These are phyloP conservation scores for Channa striata DNA, from an alignment of 2,797 vertebrate species.

Conservation along the genomic window DNA sequence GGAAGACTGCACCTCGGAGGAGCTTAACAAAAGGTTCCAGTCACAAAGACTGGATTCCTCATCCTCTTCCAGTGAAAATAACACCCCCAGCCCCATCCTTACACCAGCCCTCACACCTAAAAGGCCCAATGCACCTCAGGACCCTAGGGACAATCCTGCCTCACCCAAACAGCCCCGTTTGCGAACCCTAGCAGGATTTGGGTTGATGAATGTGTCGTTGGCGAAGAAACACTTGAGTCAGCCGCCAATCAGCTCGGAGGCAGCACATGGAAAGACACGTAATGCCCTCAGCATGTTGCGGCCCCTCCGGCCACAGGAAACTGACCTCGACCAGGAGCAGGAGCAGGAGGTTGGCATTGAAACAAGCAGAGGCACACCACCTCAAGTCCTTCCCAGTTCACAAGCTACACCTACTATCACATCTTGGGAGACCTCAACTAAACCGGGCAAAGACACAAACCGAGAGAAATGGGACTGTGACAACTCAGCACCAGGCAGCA, in stretches of 20 bases:
- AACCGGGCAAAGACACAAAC: conserved; percentile 46
- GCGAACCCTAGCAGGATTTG: conserved; percentile 86
- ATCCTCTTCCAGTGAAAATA: conserved; percentile 90
- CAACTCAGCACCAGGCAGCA: conserved; percentile 76
- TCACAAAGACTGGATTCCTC: conserved; percentile 92
- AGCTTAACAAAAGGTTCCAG: conserved; percentile 92
- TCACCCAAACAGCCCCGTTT: conserved; percentile 86
- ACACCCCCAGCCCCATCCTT: conserved; percentile 88
- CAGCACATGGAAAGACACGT: conserved; percentile 88
- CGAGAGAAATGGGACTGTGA: conserved; percentile 67
- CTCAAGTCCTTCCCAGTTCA: conserved; percentile 56
- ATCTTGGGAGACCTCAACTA: conserved; percentile 11
- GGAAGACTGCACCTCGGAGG: conserved; percentile 89
- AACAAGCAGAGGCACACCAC: conserved; percentile 72
- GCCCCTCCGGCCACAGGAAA: conserved; percentile 90
- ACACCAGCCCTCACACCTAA: conserved; percentile 87
- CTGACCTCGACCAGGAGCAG: conserved; percentile 89
- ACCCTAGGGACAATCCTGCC: conserved; percentile 72
- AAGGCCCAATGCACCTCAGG: conserved; percentile 80
- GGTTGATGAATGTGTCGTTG: conserved; percentile 81
- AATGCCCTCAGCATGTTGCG: conserved; percentile 98
- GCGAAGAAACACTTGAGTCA: conserved; percentile 95
- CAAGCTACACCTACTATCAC: background rate
- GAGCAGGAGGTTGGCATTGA: conserved; percentile 88
- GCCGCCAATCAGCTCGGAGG: conserved; percentile 89